A percentile compares a stretch with the other conserved stretches of the same genome.
Evolutionary conservation across 92 coral and sea anemone species (phyloP).

Genomic region (Epizoanthus fatuus): DNA sequence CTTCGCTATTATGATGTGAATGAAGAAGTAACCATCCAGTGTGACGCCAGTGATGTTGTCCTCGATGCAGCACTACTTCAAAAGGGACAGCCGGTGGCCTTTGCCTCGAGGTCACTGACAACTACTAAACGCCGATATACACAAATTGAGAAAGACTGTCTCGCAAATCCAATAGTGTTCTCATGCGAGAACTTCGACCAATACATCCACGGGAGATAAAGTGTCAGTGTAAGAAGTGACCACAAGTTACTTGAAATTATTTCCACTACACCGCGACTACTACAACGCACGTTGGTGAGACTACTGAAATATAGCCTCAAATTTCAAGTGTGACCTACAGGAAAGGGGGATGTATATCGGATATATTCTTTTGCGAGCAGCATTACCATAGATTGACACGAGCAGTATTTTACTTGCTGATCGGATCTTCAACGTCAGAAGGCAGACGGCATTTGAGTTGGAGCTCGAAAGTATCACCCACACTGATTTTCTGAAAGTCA

Average conservation of each 20-base stretch:
- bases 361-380: conserved; percentile 19
- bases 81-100: background rate
- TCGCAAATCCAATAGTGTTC: background rate
- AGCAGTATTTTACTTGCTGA: background rate
- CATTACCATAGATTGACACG: background rate
- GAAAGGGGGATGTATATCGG: conserved; percentile 31
- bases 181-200: background rate
- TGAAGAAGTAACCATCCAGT: conserved; percentile 10
- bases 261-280: background rate
- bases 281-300: background rate
- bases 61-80: background rate
- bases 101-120: background rate
- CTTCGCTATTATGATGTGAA: background rate
- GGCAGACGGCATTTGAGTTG: conserved; percentile 27
- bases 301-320: conserved; percentile 8
- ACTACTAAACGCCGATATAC: background rate
- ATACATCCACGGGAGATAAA: background rate
- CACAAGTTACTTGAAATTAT: background rate
- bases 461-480: background rate
- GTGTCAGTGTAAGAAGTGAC: background rate
- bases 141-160: background rate
- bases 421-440: conserved; percentile 7
- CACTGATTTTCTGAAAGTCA: conserved; percentile 8
- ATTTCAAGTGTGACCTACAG: background rate
- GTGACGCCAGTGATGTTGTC: background rate